Evolutionary conservation across 37 sponge, comb jelly and placozoan genomes (phyloP).

Genomic region (Geodia barretti): DNA sequence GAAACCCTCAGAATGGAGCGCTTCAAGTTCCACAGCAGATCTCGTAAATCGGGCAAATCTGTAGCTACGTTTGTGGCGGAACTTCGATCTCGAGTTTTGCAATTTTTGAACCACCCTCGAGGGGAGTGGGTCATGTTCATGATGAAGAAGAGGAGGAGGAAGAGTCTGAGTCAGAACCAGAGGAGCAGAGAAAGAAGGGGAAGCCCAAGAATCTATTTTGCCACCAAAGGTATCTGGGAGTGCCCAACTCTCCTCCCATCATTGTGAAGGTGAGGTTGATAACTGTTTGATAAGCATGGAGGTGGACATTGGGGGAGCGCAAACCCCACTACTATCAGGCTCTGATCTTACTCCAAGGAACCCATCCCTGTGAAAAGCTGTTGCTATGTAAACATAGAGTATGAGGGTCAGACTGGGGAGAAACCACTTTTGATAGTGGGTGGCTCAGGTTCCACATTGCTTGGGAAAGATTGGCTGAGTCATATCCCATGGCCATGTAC

Average conservation of each 20-base stretch:
- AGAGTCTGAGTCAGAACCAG: not conserved
- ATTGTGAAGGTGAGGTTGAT: conserved; percentile 11
- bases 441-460: conserved; percentile 30
- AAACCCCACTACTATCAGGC: not conserved
- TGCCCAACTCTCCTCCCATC: not conserved
- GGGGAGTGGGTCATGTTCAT: not conserved
- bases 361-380: conserved; percentile 14
- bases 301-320: conserved; percentile 3
- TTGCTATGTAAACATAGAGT: not conserved
- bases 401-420: not conserved
- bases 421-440: conserved; percentile 25
- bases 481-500: not conserved
- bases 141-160: not conserved
- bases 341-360: conserved; percentile 21
- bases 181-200: not conserved
- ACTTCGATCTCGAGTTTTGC: conserved; percentile 15
- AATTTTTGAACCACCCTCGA: conserved; percentile 17
- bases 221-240: not conserved
- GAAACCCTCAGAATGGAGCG: conserved; percentile 23
- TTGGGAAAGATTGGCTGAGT: conserved; percentile 46
- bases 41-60: conserved; percentile 10
- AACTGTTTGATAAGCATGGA: not conserved
- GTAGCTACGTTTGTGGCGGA: too few species aligned
- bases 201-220: not conserved
- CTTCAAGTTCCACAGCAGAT: conserved; percentile 23